Percentiles rank a stretch among this genome's conserved stretches.
These are phyloP conservation scores for Oligia latruncula DNA, from an alignment of 2,888 invertebrate genomes.

Conservation along the genomic window DNA sequence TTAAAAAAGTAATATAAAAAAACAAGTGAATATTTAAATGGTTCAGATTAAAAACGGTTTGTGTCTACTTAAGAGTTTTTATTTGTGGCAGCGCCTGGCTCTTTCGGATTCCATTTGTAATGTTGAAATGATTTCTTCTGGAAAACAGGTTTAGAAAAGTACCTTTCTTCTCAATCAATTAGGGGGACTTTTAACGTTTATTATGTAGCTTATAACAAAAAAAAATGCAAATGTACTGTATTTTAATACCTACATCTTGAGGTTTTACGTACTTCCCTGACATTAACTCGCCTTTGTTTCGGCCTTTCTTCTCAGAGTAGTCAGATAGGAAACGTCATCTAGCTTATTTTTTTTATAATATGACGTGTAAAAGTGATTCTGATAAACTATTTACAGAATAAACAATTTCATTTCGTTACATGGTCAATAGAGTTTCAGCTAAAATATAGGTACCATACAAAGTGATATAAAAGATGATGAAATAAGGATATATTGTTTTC, in stretches of 20 bases:
- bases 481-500: too few species aligned
- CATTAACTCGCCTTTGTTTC: background rate
- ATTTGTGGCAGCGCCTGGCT: constrained; percentile 31
- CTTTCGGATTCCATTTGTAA: constrained; percentile 40
- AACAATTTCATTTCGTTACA: background rate
- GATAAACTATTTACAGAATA: too few species aligned
- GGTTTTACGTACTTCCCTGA: background rate
- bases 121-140: constrained; percentile 42
- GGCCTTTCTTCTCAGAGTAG: background rate
- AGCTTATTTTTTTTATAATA: background rate
- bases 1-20: constrained; percentile 69
- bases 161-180: constrained; percentile 43
- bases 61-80: constrained; percentile 40
- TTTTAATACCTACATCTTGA: background rate
- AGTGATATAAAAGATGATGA: too few species aligned
- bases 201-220: background rate
- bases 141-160: constrained; percentile 31
- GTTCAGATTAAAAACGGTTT: constrained; percentile 60
- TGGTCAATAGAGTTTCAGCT: background rate
- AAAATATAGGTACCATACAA: too few species aligned
- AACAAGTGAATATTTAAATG: constrained; percentile 69
- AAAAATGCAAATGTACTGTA: background rate
- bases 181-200: constrained; percentile 8
- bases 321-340: background rate
- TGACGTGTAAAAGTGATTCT: background rate